Percentiles rank a stretch among this genome's conserved stretches.
Conservation (phyloP, 2,797 vertebrate species). For the Hypotaenidia philippensis region DNA sequence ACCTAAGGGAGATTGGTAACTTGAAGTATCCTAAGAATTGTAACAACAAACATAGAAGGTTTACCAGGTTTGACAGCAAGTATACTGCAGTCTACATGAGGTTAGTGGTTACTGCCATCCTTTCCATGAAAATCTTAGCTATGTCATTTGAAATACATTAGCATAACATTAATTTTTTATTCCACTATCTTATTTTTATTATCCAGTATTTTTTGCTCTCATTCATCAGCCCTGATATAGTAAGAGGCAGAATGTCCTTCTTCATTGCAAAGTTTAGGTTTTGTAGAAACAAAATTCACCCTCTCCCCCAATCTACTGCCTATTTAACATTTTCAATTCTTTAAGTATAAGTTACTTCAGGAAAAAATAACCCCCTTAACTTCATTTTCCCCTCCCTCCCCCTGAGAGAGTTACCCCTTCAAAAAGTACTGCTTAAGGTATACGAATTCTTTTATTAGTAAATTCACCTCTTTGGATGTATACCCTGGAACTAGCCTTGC, state of each 20-base stretch:
- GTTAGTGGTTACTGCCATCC: not conserved
- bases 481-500: slow-evolving; percentile 95
- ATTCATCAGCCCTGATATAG: not conserved
- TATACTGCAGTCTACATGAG: not conserved
- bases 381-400: not conserved
- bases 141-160: not conserved
- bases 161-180: not conserved
- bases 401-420: not conserved
- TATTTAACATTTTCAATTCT: not conserved
- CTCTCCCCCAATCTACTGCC: not conserved
- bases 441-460: not conserved
- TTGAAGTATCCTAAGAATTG: not conserved
- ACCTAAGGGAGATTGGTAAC: not conserved
- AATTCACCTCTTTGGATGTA: slow-evolving; percentile 93
- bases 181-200: not conserved
- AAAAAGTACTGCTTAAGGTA: not conserved
- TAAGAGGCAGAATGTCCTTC: not conserved
- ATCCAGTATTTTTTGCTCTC: not conserved
- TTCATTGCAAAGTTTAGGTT: not conserved
- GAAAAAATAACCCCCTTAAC: accelerated
- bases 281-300: not conserved
- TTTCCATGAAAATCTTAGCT: not conserved
- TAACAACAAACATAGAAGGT: not conserved
- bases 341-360: not conserved
- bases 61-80: not conserved